Evolutionary conservation across 2,113 vertebrate species (phyloP).

Genomic region (Pollimyrus isidori): DNA sequence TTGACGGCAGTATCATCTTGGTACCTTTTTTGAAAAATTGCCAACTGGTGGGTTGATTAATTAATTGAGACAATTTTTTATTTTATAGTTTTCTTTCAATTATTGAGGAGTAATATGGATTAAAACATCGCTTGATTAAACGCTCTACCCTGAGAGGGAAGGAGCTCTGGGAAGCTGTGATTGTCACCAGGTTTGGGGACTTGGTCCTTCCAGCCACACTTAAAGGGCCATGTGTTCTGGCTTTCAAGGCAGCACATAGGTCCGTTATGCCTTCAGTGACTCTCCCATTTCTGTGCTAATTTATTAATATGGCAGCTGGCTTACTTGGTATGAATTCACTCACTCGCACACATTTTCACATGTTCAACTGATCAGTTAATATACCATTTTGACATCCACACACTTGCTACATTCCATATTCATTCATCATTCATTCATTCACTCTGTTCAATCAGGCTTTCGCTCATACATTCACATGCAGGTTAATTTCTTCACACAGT

Average conservation of each 20-base stretch:
- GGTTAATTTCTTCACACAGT: not conserved
- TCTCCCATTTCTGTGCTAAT: not conserved
- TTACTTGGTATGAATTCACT: not conserved
- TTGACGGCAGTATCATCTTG: slow-evolving; percentile 7
- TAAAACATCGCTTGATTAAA: slow-evolving; percentile 27
- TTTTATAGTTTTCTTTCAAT: slow-evolving; percentile 41
- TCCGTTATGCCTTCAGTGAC: not conserved
- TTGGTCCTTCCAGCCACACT: not conserved
- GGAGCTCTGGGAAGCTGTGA: not conserved
- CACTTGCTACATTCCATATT: not conserved
- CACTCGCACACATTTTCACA: not conserved
- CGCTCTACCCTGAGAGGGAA: not conserved
- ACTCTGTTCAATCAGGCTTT: not conserved
- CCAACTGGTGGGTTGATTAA: slow-evolving; percentile 33
- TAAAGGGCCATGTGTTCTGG: not conserved
- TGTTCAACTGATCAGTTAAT: not conserved
- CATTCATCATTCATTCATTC: not conserved
- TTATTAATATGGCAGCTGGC: not conserved
- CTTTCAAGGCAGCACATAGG: not conserved
- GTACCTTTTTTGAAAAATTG: slow-evolving; percentile 33
- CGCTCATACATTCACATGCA: not conserved
- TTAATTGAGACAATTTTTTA: slow-evolving; percentile 39
- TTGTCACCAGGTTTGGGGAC: not conserved
- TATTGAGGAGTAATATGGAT: slow-evolving; percentile 37
- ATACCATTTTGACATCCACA: not conserved